Conservation (phyloP, 2,797 vertebrate genomes). For the Erithacus rubecula region DNA sequence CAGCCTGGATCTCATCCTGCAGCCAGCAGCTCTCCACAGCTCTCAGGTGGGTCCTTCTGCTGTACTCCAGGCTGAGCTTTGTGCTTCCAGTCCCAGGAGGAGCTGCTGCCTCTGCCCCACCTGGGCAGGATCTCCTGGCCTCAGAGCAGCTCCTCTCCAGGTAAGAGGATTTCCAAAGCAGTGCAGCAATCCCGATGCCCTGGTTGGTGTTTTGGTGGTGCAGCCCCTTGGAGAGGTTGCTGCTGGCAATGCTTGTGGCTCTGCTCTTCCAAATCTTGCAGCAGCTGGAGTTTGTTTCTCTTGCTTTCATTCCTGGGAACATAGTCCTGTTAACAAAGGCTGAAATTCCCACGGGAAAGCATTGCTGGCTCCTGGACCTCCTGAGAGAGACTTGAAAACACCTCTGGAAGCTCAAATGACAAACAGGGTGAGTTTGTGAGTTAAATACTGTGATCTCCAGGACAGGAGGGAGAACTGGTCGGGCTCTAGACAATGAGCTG, state of each 20-base stretch:
- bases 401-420: neutral
- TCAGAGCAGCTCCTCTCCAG: neutral
- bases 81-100: neutral
- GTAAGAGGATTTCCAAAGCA: neutral
- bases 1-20: neutral
- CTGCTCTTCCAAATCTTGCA: neutral
- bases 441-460: neutral
- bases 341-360: neutral
- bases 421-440: neutral
- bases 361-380: neutral
- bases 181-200: accelerated
- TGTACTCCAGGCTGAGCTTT: accelerated
- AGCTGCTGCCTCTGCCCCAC: neutral
- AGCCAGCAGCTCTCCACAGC: neutral
- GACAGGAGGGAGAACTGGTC: neutral
- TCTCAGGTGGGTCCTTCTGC: neutral
- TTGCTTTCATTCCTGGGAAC: neutral
- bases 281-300: neutral
- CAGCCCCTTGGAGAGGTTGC: neutral
- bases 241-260: neutral
- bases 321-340: neutral
- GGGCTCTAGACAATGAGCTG: neutral
- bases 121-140: neutral
- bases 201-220: neutral
- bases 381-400: neutral